These are phyloP conservation scores for Trachythela sp. DNA, from an alignment of 64 coral and sea anemone species.

Conservation along the genomic window DNA sequence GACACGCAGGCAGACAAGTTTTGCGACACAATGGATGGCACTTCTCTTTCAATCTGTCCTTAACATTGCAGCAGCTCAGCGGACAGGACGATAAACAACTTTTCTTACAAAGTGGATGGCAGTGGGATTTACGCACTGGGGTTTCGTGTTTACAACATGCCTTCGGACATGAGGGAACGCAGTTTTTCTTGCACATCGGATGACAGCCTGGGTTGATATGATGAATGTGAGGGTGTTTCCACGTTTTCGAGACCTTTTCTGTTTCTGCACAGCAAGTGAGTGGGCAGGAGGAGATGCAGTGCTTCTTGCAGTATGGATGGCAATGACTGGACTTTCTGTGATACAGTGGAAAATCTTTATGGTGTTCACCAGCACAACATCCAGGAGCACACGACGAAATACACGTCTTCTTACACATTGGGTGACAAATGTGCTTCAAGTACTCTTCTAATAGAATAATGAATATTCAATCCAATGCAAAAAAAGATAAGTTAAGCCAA, in stretches of 20 bases:
- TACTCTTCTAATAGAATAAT: not conserved
- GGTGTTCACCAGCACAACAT: conserved; percentile 8
- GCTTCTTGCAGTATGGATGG: conserved; percentile 17
- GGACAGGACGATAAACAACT: conserved; percentile 1
- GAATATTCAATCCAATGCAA: not conserved
- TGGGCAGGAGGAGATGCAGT: conserved; percentile 3
- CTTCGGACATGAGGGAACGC: not conserved
- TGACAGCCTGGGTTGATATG: not conserved
- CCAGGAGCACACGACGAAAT: conserved; percentile 3
- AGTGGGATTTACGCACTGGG: not conserved
- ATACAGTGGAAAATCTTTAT: not conserved
- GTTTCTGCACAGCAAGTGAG: not conserved
- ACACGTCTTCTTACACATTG: not conserved
- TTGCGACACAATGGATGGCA: conserved; percentile 19
- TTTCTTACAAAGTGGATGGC: conserved; percentile 1
- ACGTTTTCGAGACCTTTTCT: not conserved
- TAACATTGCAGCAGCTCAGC: not conserved
- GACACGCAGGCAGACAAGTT: not conserved
- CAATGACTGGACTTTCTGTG: not conserved
- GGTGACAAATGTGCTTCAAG: conserved; percentile 9
- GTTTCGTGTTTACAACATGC: not conserved
- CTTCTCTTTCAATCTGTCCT: not conserved
- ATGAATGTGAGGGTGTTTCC: not conserved
- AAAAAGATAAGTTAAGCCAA: not conserved
- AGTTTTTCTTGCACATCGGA: conserved; percentile 1